These are phyloP conservation scores for Dendropsophus ebraccatus DNA, from an alignment of 2,113 vertebrate genomes.

Conservation along the genomic window DNA sequence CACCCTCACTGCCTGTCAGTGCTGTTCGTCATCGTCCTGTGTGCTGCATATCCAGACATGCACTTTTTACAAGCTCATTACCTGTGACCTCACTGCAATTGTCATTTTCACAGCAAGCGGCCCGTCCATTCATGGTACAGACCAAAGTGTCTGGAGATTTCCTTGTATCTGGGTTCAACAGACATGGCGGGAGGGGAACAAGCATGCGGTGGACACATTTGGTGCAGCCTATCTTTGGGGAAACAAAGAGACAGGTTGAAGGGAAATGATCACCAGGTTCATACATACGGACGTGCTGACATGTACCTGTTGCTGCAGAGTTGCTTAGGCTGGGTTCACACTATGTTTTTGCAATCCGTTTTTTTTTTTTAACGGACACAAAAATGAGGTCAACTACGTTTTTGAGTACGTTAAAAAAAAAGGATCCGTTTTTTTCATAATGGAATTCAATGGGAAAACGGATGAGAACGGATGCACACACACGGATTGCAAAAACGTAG, in stretches of 20 bases:
- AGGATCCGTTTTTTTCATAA: too few relatives aligned
- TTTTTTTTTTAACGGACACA: too few relatives aligned
- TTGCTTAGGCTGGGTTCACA: too few relatives aligned
- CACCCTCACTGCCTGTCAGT: neutral
- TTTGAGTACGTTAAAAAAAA: too few relatives aligned
- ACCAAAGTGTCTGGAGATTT: neutral
- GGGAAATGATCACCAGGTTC: too few relatives aligned
- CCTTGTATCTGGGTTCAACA: neutral
- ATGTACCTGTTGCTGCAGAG: too few relatives aligned
- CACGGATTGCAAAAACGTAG: neutral
- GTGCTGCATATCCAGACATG: slow-evolving; percentile 19
- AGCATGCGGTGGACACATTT: neutral
- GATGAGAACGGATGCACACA: too few relatives aligned
- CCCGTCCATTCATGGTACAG: neutral
- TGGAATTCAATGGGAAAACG: too few relatives aligned
- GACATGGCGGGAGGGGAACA: neutral
- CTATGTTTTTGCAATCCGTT: too few relatives aligned
- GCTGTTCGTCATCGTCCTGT: neutral
- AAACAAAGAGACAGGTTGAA: too few relatives aligned
- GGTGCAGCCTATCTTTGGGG: neutral
- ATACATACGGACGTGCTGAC: too few relatives aligned
- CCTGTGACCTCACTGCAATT: slow-evolving; percentile 16
- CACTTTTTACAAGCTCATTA: slow-evolving; percentile 44
- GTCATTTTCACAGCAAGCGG: neutral
- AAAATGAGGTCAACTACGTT: too few relatives aligned